Evolutionary conservation across 2,888 invertebrate species (phyloP), one percentile per base, ranked within the genome.

Genomic region (Brenthis ino): DNA sequence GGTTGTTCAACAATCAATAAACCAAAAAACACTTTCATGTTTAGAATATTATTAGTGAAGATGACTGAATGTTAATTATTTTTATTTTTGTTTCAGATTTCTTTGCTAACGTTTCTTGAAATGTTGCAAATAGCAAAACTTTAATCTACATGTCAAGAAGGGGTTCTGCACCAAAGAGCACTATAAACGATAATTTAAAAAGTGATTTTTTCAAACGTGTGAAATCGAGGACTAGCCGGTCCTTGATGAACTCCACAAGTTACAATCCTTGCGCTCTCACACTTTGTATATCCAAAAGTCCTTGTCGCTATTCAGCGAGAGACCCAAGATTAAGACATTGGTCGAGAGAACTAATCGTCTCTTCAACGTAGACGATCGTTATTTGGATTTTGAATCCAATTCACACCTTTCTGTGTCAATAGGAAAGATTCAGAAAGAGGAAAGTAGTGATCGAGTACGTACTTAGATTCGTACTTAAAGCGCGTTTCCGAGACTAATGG

Each of bases 301-400:
- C 89, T 75, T 91, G 89, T 86, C 88, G 91, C 75, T 93, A 93
- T 81, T 93, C 93, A 58, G 93, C 93, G 75, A 93, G 93, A 88
- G 94, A 95, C 80, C 95, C 95, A 74, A 93, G 94, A 80, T 94
- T 94, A 94, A 94, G 94, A 93, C 85, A 93, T 72, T 94, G 87
- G 86, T 91, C 92, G 53, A 84, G 89, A 91, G 92, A 93, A 84
- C 81, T 85, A 80, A 83, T 79, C 68, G 81, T 84, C 79, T 86
- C 86, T 73, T 88, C 88, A 57, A 86, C 91, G 81, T 91, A 92
- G 85, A 86, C 82, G 78, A 75, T 79, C 63, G 53, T 60, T 28
- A 65, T 75, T 83, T 83, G 87, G 87, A 85, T 84, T 83, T 73
- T 69, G 70, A 79, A 85, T 86, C 87, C 85, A 84, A 82, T 80